These are phyloP conservation scores for Pachyrhynchus sulphureomaculatus DNA, from an alignment of 1,140 invertebrate genomes.

Conservation along the genomic window DNA sequence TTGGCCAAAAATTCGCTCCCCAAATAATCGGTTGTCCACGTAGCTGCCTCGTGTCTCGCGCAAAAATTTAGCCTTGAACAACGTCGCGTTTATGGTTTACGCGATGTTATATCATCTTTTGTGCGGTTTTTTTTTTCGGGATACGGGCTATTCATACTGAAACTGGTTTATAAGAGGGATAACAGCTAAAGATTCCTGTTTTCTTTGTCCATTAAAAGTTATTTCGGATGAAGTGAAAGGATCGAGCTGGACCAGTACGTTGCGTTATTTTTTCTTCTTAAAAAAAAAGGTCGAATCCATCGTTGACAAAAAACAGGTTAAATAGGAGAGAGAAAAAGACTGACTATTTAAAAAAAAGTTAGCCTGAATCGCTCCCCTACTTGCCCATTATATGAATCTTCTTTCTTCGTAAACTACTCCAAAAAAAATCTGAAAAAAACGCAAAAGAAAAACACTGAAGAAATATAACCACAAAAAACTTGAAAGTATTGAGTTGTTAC, in stretches of 20 bases:
- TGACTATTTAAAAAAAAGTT: constrained; percentile 43
- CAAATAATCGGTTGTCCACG: constrained; percentile 16
- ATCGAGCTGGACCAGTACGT: no score
- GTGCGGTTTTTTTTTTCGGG: neutral
- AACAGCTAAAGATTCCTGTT: constrained; percentile 1
- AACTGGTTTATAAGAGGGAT: neutral
- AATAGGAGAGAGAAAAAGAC: constrained; percentile 49
- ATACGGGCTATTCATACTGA: neutral
- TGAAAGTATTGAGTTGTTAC: neutral
- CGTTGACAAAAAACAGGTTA: constrained; percentile 39
- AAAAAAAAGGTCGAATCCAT: neutral
- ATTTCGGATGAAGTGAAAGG: neutral
- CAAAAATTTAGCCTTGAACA: constrained; percentile 29
- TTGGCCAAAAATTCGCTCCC: constrained; percentile 27
- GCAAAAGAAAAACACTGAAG: neutral
- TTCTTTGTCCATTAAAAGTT: neutral
- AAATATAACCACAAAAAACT: constrained; percentile 2
- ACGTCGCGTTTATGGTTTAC: neutral
- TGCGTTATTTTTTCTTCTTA: neutral
- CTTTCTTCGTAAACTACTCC: neutral
- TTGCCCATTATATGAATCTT: constrained; percentile 37
- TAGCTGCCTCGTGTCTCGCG: constrained; percentile 8
- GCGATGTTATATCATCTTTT: constrained; percentile 14
- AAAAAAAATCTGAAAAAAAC: neutral
- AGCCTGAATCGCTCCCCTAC: constrained; percentile 46